phyloP scores from a whole-genome alignment of 2,113 vertebrate genomes.

The Indri indri region DNA sequence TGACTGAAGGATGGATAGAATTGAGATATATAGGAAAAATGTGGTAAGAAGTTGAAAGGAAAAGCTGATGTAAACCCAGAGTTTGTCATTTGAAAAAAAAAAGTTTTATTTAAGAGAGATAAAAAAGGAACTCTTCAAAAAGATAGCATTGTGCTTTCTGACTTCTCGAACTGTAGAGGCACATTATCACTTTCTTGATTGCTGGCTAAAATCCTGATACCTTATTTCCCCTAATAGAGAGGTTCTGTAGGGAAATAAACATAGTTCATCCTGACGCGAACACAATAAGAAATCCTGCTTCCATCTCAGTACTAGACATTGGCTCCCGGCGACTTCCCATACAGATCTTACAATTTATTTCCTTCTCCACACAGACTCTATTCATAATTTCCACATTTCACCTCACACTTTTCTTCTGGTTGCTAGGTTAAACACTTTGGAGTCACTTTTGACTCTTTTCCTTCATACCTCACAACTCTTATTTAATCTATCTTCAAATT shows the following conservation, averaged over 20 bases:
- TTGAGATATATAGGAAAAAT: neutral
- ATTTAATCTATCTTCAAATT: neutral
- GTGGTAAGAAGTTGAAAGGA: neutral
- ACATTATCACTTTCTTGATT: neutral
- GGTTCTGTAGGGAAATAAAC: neutral
- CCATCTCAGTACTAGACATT: neutral
- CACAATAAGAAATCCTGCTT: neutral
- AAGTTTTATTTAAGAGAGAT: neutral
- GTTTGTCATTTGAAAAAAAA: neutral
- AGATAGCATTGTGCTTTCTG: neutral
- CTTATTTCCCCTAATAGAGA: neutral
- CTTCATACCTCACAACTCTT: neutral
- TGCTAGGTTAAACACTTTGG: neutral
- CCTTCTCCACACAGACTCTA: neutral
- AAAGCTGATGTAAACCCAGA: neutral
- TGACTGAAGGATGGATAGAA: neutral
- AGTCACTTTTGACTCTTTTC: neutral
- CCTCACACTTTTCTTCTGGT: neutral
- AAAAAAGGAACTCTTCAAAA: neutral
- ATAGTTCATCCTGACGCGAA: neutral
- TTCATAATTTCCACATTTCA: neutral
- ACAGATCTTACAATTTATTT: neutral
- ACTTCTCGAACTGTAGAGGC: neutral
- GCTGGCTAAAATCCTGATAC: neutral
- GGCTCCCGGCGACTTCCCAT: neutral